A percentile compares a stretch with the other conserved stretches of the same genome.
Conservation (phyloP, 1,140 invertebrate genomes). For the Leptinotarsa texana region DNA sequence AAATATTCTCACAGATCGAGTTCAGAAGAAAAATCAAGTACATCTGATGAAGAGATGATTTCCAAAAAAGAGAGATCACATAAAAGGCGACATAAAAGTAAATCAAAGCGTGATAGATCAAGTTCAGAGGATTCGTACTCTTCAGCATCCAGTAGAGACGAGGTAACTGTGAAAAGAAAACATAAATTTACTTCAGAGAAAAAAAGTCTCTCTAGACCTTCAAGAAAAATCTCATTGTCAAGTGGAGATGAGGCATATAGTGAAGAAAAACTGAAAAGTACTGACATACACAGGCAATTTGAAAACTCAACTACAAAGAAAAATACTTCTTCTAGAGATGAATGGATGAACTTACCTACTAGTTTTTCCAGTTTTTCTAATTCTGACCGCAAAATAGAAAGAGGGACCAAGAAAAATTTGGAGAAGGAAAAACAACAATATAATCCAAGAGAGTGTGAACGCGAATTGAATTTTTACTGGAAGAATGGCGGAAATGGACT, state of each 20-base stretch:
- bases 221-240: background rate
- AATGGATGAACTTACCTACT: conserved; percentile 59
- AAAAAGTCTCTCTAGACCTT: background rate
- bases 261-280: background rate
- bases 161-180: background rate
- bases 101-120: background rate
- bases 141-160: background rate
- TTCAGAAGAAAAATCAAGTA: background rate
- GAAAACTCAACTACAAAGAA: background rate
- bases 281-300: background rate
- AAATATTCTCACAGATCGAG: background rate
- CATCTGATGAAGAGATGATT: background rate
- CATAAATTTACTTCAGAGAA: background rate
- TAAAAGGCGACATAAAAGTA: background rate
- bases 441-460: conserved; percentile 71
- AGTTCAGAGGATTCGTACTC: background rate
- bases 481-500: conserved; percentile 84
- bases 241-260: background rate
- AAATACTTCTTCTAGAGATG: conserved; percentile 48
- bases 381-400: conserved; percentile 50
- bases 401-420: conserved; percentile 41
- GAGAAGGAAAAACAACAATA: conserved; percentile 60
- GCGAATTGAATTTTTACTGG: conserved; percentile 93
- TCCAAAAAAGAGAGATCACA: background rate
- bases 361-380: conserved; percentile 54